Evolutionary conservation across 2,888 invertebrate genomes (phyloP).

Genomic region (Zhengitettix transpicula): DNA sequence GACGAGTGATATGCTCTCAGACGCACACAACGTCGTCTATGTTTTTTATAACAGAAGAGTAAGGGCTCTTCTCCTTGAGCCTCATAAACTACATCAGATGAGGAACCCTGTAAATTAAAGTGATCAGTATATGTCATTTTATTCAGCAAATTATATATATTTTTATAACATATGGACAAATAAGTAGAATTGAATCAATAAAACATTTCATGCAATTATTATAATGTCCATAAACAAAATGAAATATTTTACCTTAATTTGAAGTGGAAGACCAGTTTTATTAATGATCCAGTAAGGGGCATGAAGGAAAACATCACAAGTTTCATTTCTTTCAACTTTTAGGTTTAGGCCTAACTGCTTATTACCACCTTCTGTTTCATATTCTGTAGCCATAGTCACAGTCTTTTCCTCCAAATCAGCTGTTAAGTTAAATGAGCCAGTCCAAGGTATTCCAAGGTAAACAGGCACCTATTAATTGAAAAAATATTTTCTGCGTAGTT

Average conservation of each 20-base stretch:
- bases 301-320: slow-evolving; percentile 50
- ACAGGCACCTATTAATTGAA: slow-evolving; percentile 29
- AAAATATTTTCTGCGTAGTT: neutral
- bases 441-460: slow-evolving; percentile 53
- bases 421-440: slow-evolving; percentile 48
- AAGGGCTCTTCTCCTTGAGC: slow-evolving; percentile 44
- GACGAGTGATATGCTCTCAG: slow-evolving; percentile 43
- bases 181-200: no score
- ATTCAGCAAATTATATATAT: no score
- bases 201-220: no score
- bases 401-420: slow-evolving; percentile 34
- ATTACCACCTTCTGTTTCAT: slow-evolving; percentile 43
- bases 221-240: no score
- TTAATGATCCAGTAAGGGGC: slow-evolving; percentile 83
- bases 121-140: neutral
- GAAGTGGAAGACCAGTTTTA: slow-evolving; percentile 68
- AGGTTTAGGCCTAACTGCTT: slow-evolving; percentile 51
- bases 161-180: no score
- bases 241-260: slow-evolving; percentile 43
- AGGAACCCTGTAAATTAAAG: slow-evolving; percentile 33
- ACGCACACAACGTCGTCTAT: slow-evolving; percentile 33
- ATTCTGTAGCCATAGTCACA: slow-evolving; percentile 46
- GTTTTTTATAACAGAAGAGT: slow-evolving; percentile 44
- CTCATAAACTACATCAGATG: slow-evolving; percentile 41
- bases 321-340: slow-evolving; percentile 42